phyloP scores from a whole-genome alignment of 2,113 vertebrate species.

The Crotalus horridus region DNA sequence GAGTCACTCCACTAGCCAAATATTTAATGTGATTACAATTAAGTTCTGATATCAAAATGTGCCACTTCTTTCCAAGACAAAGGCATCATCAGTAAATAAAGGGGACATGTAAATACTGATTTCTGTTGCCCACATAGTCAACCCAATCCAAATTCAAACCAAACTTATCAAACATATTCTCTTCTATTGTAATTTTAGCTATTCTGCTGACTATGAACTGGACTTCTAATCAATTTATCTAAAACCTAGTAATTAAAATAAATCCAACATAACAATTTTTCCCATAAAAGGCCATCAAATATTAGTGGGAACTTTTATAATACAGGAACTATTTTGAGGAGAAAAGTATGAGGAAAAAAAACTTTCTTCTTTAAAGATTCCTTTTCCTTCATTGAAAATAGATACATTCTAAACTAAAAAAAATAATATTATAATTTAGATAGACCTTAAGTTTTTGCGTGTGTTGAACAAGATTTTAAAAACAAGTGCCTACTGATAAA shows the following conservation, averaged over 20 bases:
- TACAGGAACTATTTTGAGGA: constrained; percentile 30
- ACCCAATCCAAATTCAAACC: not conserved
- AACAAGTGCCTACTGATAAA: not conserved
- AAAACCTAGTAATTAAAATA: constrained; percentile 35
- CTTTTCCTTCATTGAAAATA: constrained; percentile 19
- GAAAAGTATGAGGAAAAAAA: constrained; percentile 15
- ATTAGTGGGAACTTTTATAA: constrained; percentile 34
- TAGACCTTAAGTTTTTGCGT: not conserved
- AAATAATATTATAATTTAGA: not conserved
- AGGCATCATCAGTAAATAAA: not conserved
- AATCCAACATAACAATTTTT: constrained; percentile 9
- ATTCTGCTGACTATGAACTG: constrained; percentile 12
- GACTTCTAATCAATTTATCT: not conserved
- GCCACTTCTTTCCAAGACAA: not conserved
- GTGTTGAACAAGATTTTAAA: not conserved
- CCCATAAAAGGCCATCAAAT: constrained; percentile 16
- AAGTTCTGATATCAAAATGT: not conserved
- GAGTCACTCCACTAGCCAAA: constrained; percentile 16
- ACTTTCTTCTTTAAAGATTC: not conserved
- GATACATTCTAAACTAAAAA: not conserved
- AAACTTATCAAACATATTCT: not conserved
- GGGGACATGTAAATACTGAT: not conserved
- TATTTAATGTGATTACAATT: not conserved
- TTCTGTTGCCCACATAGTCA: not conserved
- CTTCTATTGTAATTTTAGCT: not conserved